These are phyloP conservation scores for Riparia riparia DNA, from an alignment of 2,113 vertebrate species.

Conservation along the genomic window DNA sequence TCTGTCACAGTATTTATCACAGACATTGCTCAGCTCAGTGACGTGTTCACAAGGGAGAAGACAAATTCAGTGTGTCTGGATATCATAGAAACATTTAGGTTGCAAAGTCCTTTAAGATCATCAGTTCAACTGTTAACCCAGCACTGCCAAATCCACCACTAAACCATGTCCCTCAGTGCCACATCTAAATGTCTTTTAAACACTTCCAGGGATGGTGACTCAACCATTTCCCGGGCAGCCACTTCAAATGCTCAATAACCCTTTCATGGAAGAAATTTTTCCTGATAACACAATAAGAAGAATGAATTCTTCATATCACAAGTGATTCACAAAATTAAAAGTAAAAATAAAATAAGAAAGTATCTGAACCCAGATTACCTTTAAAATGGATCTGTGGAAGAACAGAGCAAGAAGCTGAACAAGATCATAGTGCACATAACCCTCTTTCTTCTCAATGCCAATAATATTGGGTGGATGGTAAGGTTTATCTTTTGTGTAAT, in stretches of 20 bases:
- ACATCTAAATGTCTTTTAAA: not conserved
- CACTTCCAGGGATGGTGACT: not conserved
- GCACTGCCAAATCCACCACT: not conserved
- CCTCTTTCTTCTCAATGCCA: slow-evolving; percentile 97
- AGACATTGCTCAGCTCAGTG: not conserved
- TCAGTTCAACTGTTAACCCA: not conserved
- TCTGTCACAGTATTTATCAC: not conserved
- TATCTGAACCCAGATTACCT: slow-evolving; percentile 78
- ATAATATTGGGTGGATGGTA: slow-evolving; percentile 93
- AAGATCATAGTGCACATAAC: slow-evolving; percentile 94
- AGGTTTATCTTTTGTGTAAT: slow-evolving; percentile 81
- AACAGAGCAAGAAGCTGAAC: slow-evolving; percentile 94
- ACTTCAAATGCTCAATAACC: not conserved
- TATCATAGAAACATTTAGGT: not conserved
- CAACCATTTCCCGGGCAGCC: not conserved
- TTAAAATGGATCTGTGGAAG: slow-evolving; percentile 96
- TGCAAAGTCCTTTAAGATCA: not conserved
- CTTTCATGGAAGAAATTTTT: not conserved
- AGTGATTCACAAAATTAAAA: not conserved
- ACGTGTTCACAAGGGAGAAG: not conserved
- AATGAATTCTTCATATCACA: not conserved
- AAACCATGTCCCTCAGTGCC: not conserved
- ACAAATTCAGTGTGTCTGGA: not conserved
- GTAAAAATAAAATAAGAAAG: not conserved
- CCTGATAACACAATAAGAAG: not conserved